Base-by-base conservation (phyloP, 2,888 invertebrate species). In the Venusia cambrica region DNA sequence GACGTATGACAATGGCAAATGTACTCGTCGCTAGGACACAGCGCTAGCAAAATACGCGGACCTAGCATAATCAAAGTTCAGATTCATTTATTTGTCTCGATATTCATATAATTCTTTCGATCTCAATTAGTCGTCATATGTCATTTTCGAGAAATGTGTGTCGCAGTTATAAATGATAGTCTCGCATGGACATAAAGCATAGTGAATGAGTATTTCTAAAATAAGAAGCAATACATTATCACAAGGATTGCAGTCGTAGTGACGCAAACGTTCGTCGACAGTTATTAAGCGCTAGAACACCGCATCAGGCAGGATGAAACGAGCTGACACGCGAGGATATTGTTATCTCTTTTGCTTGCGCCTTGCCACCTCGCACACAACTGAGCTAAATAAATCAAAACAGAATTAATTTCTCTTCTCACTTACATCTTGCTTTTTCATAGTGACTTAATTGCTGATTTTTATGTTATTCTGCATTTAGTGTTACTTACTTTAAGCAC, bases 191-290 rank as follows among this genome's bases (percentile, higher is more conserved):
- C 66, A 69, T 70, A 65, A 48, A 68, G 64, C 59, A 66, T 64
- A 63, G 64, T 80, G 80, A 78, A 80, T 80, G 81, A 76, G 75
- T 61, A 73, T 71, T 77, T 75, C 83, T 84, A 83, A 85, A 84
- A 81, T 84, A 80, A 85, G 81, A 73, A 57, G 64, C 71, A 68
- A 85, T 85, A 80, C 80, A 85, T 84, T 75, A 83, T 69, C 62
- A 63, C 72, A 71, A 73, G 75, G 74, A 71, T 65, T 71, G 74
- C 77, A 71, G 73, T 57, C 69, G 61, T 58, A 62, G 72, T 78
- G 83, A 83, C 79, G 81, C 80, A 78, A 80, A 80, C 80, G 65
- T 62, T 72, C 68, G 79, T 71, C 72, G 85, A 85, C 85, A 84
- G 84, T 73, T 84, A 84, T 81, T 80, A 85, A 84, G 83, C 73